Evolutionary conservation across 2,797 vertebrate genomes (phyloP).

Genomic region (Acomys russatus): DNA sequence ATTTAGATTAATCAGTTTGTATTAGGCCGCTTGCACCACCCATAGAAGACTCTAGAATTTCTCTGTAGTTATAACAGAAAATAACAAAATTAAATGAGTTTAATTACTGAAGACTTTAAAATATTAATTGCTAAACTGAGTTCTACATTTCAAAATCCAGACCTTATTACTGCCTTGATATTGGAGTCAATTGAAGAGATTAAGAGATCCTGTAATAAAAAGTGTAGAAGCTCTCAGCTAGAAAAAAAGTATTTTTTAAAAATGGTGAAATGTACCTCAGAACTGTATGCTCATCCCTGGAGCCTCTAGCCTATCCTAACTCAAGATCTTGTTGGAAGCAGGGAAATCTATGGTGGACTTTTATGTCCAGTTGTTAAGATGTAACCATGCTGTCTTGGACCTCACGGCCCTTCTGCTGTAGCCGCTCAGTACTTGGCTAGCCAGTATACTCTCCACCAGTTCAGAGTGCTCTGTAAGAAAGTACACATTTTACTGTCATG

Average conservation of each 20-base stretch:
- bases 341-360: background rate
- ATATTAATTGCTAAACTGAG: background rate
- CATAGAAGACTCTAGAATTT: background rate
- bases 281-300: background rate
- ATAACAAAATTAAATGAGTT: constrained; percentile 25
- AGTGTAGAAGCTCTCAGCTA: background rate
- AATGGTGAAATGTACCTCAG: background rate
- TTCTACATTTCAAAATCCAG: constrained; percentile 32
- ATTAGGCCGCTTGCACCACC: background rate
- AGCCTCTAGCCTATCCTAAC: background rate
- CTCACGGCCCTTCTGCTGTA: background rate
- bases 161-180: background rate
- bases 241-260: background rate
- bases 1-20: background rate
- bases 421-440: background rate
- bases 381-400: background rate
- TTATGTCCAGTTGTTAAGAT: background rate
- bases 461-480: background rate
- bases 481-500: no score
- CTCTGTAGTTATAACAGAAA: background rate
- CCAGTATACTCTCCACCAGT: background rate
- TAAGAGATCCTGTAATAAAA: background rate
- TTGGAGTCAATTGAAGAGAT: background rate
- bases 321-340: background rate
- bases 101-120: background rate